Evolutionary conservation across 2,797 vertebrate genomes (phyloP).

Genomic region (Odontamblyopus lacepedii): DNA sequence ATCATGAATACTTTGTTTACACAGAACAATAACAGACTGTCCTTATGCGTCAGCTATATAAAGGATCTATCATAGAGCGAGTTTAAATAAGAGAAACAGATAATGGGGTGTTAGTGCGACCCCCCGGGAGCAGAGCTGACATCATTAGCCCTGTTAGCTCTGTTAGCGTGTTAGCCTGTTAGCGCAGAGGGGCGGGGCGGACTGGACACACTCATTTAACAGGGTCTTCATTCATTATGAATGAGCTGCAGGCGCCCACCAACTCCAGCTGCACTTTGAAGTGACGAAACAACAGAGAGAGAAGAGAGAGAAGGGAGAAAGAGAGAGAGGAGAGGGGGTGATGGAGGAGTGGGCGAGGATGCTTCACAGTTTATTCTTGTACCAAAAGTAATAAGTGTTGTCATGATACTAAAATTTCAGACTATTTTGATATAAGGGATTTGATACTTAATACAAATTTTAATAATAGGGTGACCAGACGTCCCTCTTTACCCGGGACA

Average conservation of each 20-base stretch:
- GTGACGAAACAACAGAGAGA: slow-evolving; percentile 39
- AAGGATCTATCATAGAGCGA: slow-evolving; percentile 54
- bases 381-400: too few relatives aligned
- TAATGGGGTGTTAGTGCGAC: slow-evolving; percentile 31
- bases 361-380: too few relatives aligned
- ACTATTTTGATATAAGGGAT: too few relatives aligned
- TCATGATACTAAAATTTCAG: too few relatives aligned
- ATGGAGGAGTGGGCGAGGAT: slow-evolving; percentile 11
- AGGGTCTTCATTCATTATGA: slow-evolving; percentile 73
- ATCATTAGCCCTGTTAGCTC: slow-evolving; percentile 66
- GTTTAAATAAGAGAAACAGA: slow-evolving; percentile 62
- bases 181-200: slow-evolving; percentile 30
- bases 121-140: slow-evolving; percentile 58
- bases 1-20: neutral
- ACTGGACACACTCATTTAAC: slow-evolving; percentile 69
- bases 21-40: neutral
- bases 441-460: too few relatives aligned
- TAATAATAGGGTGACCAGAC: too few relatives aligned
- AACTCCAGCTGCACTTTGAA: slow-evolving; percentile 67
- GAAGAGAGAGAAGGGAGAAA: neutral
- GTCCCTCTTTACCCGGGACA: too few relatives aligned
- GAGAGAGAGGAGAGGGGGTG: neutral
- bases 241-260: slow-evolving; percentile 65
- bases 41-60: slow-evolving; percentile 45
- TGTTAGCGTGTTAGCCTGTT: too few relatives aligned